Conservation (phyloP, 2,797 vertebrate species). For the Lagodon rhomboides region DNA sequence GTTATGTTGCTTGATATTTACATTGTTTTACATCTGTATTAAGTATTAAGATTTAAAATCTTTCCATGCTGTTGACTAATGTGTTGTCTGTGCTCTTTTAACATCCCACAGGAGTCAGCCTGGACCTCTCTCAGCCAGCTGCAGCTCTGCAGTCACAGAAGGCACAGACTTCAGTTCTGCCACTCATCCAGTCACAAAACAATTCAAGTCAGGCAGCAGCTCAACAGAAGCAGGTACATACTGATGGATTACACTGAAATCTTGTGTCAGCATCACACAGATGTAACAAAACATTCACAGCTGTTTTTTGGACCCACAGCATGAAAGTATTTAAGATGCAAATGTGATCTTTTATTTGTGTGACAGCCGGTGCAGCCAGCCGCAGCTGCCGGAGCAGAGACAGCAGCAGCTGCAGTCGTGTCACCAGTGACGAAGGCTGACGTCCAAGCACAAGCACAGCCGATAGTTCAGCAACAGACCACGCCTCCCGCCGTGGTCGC, state of each 20-base stretch:
- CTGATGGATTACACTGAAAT: neutral
- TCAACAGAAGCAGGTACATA: slow-evolving; percentile 80
- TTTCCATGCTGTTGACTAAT: slow-evolving; percentile 36
- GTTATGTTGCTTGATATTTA: slow-evolving; percentile 29
- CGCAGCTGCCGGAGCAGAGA: slow-evolving; percentile 76
- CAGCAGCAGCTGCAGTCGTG: slow-evolving; percentile 73
- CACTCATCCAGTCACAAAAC: slow-evolving; percentile 80
- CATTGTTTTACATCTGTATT: neutral
- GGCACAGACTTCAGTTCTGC: slow-evolving; percentile 80
- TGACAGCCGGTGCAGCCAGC: slow-evolving; percentile 75
- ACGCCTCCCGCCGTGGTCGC: slow-evolving; percentile 47
- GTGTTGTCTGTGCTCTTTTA: slow-evolving; percentile 25
- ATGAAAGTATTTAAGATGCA: neutral
- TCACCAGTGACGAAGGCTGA: slow-evolving; percentile 73
- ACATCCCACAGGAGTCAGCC: slow-evolving; percentile 81
- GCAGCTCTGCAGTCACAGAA: slow-evolving; percentile 88
- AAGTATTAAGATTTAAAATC: neutral
- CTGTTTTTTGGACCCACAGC: neutral
- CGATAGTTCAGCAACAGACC: slow-evolving; percentile 65
- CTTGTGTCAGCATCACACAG: neutral
- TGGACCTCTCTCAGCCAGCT: slow-evolving; percentile 88
- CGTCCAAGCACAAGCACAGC: slow-evolving; percentile 71
- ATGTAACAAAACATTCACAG: neutral
- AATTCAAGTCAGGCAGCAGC: slow-evolving; percentile 71
- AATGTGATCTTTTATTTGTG: slow-evolving; percentile 55